Conservation (phyloP, 2,888 invertebrate genomes). For the Rotaria magnacalcarata region DNA sequence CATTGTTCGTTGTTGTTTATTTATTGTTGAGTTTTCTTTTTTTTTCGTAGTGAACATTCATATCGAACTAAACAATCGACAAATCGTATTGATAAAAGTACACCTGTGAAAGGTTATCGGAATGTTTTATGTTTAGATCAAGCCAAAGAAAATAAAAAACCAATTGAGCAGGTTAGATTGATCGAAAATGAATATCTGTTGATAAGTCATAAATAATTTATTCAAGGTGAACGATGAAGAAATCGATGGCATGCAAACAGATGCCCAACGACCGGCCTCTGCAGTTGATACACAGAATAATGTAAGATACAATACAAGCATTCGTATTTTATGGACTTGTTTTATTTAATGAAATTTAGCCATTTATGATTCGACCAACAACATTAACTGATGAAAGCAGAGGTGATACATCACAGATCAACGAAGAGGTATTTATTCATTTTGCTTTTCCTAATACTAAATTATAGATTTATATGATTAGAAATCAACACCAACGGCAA, state of each 20-base stretch:
- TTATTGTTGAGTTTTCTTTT: too few relatives aligned
- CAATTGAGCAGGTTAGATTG: background rate
- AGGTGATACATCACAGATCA: background rate
- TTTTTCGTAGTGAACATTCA: background rate
- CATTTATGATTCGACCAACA: background rate
- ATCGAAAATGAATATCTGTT: too few relatives aligned
- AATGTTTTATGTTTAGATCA: background rate
- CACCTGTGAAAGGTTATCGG: background rate
- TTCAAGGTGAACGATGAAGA: background rate
- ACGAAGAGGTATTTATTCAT: background rate
- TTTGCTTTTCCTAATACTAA: too few relatives aligned
- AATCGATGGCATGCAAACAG: background rate
- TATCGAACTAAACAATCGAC: slow-evolving; percentile 8
- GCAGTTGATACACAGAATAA: background rate
- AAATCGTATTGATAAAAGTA: background rate
- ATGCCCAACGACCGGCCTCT: background rate
- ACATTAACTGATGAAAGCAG: background rate
- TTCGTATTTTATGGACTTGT: too few relatives aligned
- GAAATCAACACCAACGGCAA: background rate
- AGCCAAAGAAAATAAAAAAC: slow-evolving; percentile 31
- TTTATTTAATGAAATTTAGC: background rate
- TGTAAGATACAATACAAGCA: background rate
- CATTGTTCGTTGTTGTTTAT: too few relatives aligned
- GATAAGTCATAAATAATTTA: background rate
- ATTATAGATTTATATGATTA: background rate